These are phyloP conservation scores for Heliothis subflexa DNA, from an alignment of 1,140 invertebrate genomes.

Conservation along the genomic window DNA sequence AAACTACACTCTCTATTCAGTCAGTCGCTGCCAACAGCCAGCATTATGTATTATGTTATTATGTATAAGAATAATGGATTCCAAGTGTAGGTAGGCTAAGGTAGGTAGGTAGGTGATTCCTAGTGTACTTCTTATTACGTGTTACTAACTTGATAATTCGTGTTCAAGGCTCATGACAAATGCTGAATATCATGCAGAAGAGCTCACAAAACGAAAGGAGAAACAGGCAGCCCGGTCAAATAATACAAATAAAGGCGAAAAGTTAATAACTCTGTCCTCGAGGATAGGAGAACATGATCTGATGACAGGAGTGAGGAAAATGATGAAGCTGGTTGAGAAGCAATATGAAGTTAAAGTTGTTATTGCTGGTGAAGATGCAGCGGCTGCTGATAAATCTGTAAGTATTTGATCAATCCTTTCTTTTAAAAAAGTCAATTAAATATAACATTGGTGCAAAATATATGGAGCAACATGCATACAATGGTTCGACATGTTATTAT, in stretches of 20 bases:
- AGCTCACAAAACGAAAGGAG: slow-evolving; percentile 76
- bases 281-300: slow-evolving; percentile 89
- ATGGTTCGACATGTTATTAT: no score
- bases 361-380: slow-evolving; percentile 84
- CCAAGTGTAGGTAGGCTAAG: no score
- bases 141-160: background rate
- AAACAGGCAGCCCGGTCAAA: slow-evolving; percentile 71
- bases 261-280: slow-evolving; percentile 87
- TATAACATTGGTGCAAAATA: no score
- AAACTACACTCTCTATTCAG: background rate
- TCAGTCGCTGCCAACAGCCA: no score
- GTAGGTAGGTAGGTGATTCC: no score
- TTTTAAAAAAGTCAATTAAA: background rate
- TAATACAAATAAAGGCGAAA: slow-evolving; percentile 85
- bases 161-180: slow-evolving; percentile 78
- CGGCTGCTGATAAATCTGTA: slow-evolving; percentile 79
- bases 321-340: slow-evolving; percentile 88
- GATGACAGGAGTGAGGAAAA: slow-evolving; percentile 87
- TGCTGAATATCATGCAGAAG: slow-evolving; percentile 80
- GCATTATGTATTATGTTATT: no score
- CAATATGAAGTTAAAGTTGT: slow-evolving; percentile 87
- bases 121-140: no score
- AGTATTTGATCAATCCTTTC: background rate
- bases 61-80: no score
- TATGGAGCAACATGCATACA: no score